Evolutionary conservation across 2,113 vertebrate species (phyloP).

Genomic region (Entomyzon cyanotis): DNA sequence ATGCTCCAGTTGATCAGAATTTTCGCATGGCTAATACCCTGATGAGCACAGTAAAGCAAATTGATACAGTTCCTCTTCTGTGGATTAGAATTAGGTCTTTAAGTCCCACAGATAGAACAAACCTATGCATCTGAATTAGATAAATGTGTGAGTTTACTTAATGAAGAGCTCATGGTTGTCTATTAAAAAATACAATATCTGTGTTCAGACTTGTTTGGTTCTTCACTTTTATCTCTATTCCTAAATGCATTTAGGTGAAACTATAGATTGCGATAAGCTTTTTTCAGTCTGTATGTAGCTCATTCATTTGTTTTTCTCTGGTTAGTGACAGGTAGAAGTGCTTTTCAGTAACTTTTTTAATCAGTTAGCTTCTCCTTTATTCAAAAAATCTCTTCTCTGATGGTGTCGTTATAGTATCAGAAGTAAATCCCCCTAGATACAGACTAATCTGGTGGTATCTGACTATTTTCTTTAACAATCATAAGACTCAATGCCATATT

Average conservation of each 20-base stretch:
- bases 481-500: neutral
- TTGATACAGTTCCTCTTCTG: neutral
- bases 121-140: neutral
- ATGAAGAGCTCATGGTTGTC: neutral
- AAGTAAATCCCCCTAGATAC: neutral
- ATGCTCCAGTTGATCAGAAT: neutral
- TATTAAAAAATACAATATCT: neutral
- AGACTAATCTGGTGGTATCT: neutral
- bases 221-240: neutral
- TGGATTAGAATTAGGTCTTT: neutral
- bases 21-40: neutral
- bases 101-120: neutral
- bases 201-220: neutral
- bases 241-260: neutral
- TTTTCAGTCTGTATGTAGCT: neutral
- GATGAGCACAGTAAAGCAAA: neutral
- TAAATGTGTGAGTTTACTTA: neutral
- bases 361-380: neutral
- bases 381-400: neutral
- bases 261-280: neutral
- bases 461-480: slow-evolving; percentile 6
- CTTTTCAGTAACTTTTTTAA: neutral
- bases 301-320: neutral
- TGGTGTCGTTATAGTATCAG: neutral
- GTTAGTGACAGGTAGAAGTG: neutral